Conservation (phyloP, 2,888 invertebrate species). For the Conomelus anceps region DNA sequence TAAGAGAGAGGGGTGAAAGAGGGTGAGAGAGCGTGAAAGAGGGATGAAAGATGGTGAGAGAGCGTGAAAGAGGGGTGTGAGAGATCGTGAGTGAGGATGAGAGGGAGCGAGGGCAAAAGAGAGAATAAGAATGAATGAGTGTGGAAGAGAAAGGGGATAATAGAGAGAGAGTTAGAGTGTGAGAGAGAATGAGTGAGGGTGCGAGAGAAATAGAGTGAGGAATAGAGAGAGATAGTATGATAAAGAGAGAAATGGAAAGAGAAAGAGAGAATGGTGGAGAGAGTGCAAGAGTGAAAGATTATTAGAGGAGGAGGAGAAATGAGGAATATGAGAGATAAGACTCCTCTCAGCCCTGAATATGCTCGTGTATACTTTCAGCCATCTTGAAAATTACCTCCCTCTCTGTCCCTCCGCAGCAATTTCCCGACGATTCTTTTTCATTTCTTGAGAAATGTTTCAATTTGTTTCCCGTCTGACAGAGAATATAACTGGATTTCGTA, state of each 20-base stretch:
- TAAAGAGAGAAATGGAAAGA: neutral
- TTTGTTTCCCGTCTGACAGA: neutral
- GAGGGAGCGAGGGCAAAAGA: neutral
- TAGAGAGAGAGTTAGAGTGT: no score
- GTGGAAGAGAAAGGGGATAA: neutral
- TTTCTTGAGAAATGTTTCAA: neutral
- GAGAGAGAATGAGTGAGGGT: no score
- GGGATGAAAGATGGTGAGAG: neutral
- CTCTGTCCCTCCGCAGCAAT: neutral
- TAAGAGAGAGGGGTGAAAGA: neutral
- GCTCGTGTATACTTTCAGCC: neutral
- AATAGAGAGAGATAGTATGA: no score
- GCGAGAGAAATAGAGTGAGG: no score
- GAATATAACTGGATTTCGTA: neutral
- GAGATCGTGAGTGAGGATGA: neutral
- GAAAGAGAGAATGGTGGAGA: neutral
- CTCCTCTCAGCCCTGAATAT: no score
- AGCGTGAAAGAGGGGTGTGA: neutral
- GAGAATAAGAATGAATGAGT: neutral
- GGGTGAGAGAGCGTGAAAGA: conserved; percentile 18
- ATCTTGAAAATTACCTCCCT: neutral
- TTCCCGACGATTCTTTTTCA: neutral
- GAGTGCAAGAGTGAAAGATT: neutral
- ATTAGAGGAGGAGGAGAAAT: no score
- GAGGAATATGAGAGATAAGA: no score